These are phyloP conservation scores for Trilocha varians DNA, from an alignment of 2,888 invertebrate species.

Conservation along the genomic window DNA sequence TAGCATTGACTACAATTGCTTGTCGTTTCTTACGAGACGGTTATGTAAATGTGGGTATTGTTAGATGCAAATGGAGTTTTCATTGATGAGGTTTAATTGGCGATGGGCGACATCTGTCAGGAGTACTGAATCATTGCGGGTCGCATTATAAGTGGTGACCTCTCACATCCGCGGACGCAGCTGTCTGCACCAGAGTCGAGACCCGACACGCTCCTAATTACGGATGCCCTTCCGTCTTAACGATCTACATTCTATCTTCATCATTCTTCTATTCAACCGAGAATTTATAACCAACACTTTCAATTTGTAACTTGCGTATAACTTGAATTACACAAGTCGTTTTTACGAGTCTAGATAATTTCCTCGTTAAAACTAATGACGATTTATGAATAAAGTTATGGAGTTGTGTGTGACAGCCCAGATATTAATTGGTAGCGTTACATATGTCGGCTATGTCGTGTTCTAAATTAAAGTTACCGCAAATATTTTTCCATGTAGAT, in stretches of 20 bases:
- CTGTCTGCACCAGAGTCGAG: conserved; percentile 35
- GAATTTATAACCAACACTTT: neutral
- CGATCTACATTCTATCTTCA: conserved; percentile 8
- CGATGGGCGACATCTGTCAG: conserved; percentile 62
- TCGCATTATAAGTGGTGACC: conserved; percentile 62
- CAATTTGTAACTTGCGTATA: neutral
- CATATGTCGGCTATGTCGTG: neutral
- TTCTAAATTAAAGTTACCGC: neutral
- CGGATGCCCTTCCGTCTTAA: conserved; percentile 33
- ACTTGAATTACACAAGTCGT: neutral
- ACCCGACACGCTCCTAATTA: conserved; percentile 50
- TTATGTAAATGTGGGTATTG: conserved; percentile 62
- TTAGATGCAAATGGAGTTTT: conserved; percentile 65
- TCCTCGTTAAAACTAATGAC: neutral
- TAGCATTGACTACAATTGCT: conserved; percentile 56
- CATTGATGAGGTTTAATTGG: conserved; percentile 61
- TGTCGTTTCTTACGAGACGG: conserved; percentile 24
- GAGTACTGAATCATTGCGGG: conserved; percentile 65
- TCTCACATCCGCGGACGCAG: conserved; percentile 62
- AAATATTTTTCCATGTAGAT: neutral
- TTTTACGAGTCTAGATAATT: neutral
- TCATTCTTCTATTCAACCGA: conserved; percentile 10
- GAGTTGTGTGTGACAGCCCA: neutral
- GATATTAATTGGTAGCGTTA: neutral
- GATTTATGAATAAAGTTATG: neutral